phyloP scores from a whole-genome alignment of 2,113 vertebrate genomes.

The Pachyramphus minor region DNA sequence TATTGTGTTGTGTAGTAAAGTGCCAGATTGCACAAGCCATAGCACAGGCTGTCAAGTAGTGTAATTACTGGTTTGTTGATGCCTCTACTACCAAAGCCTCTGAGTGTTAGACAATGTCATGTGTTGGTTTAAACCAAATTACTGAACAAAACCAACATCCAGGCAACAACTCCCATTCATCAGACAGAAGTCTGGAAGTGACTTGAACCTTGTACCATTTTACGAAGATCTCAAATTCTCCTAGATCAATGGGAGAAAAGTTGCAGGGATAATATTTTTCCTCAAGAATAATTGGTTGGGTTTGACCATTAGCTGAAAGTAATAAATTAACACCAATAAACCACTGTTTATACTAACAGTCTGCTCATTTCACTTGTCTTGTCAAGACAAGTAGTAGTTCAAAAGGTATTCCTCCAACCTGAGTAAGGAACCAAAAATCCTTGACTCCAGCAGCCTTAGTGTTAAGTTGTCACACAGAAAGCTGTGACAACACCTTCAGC shows the following conservation, averaged over 20 bases:
- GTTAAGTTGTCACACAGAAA: not conserved
- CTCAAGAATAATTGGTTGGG: not conserved
- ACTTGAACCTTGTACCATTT: not conserved
- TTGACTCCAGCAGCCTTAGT: not conserved
- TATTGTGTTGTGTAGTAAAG: not conserved
- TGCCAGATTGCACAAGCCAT: not conserved
- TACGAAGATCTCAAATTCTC: not conserved
- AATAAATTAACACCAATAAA: not conserved
- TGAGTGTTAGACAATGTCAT: not conserved
- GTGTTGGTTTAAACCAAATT: not conserved
- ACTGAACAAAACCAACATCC: not conserved
- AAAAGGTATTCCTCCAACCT: not conserved
- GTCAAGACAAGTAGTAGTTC: not conserved
- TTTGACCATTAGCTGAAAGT: not conserved
- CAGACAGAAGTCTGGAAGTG: not conserved
- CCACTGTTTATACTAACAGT: not conserved
- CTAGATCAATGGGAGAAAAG: not conserved
- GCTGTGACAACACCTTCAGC: not conserved
- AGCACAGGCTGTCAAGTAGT: not conserved
- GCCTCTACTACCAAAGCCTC: not conserved
- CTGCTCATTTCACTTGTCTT: not conserved
- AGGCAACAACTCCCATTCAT: not conserved
- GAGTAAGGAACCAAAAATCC: not conserved
- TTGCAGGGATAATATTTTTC: not conserved
- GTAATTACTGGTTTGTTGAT: not conserved